phyloP scores from a whole-genome alignment of 64 coral and sea anemone genomes.

The Montipora capricornis region DNA sequence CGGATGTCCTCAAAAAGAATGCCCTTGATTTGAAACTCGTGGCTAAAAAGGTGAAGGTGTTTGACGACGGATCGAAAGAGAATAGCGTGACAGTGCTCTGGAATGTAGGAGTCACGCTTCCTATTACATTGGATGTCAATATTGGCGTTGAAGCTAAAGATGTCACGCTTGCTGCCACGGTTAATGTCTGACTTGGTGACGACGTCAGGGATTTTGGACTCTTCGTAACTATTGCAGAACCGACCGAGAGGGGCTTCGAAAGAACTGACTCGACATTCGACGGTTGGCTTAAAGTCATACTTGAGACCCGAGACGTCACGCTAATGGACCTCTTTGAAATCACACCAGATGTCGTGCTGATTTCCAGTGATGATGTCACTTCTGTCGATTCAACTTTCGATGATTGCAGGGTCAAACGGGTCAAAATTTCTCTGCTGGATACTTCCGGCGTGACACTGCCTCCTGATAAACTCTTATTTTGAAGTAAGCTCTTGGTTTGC shows the following conservation, averaged over 20 bases:
- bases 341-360: background rate
- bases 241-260: background rate
- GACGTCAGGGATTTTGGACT: background rate
- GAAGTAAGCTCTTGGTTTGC: background rate
- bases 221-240: conserved; percentile 7
- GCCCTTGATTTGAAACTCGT: too few relatives aligned
- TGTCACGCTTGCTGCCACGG: background rate
- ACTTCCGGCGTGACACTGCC: background rate
- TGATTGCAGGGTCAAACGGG: background rate
- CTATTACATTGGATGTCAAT: background rate
- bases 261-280: background rate
- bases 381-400: background rate
- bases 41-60: background rate
- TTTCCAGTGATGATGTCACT: background rate
- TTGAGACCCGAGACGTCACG: background rate
- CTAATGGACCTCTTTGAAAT: background rate
- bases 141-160: background rate
- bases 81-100: conserved; percentile 4
- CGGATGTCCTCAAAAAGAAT: background rate
- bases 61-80: background rate
- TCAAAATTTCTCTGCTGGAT: background rate
- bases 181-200: background rate
- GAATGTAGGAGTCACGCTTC: background rate
- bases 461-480: background rate
- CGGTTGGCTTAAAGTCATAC: background rate